Conservation (phyloP, 2,888 invertebrate genomes). For the Melangyna quadrimaculata region DNA sequence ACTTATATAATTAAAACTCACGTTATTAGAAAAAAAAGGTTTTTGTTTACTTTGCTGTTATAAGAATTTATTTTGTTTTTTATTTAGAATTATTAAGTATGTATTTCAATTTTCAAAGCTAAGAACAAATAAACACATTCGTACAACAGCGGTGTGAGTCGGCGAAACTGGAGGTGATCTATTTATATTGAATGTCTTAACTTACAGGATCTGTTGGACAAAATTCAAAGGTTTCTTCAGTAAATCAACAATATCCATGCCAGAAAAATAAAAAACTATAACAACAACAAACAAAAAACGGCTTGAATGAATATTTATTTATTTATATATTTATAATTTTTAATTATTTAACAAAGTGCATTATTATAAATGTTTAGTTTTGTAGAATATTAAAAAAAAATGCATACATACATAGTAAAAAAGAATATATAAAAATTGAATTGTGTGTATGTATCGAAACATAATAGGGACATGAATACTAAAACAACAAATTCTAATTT, state of each 20-base stretch:
- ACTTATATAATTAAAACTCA: not conserved
- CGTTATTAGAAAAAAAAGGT: slow-evolving; percentile 5
- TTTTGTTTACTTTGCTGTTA: not conserved
- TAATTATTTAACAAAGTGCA: slow-evolving; percentile 35
- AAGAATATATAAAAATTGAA: not conserved
- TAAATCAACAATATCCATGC: slow-evolving; percentile 39
- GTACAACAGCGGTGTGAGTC: slow-evolving; percentile 3
- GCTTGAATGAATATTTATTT: not conserved
- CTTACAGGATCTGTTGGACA: slow-evolving; percentile 25
- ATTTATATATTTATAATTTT: not conserved
- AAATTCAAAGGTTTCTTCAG: slow-evolving; percentile 58
- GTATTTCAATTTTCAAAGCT: not conserved
- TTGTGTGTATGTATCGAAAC: slow-evolving; percentile 47
- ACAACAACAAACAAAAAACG: too few species aligned
- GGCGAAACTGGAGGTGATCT: slow-evolving; percentile 28
- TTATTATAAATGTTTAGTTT: slow-evolving; percentile 19
- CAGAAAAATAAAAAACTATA: not conserved
- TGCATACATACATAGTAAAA: slow-evolving; percentile 25
- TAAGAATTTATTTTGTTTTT: not conserved
- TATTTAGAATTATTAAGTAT: not conserved
- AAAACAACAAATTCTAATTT: slow-evolving; percentile 72
- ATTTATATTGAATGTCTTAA: not conserved
- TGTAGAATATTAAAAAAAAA: slow-evolving; percentile 25
- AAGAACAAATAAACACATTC: not conserved
- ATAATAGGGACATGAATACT: slow-evolving; percentile 63